Percentiles rank a stretch among this genome's conserved stretches.
These are phyloP conservation scores for Synanthedon vespiformis DNA, from an alignment of 2,888 invertebrate genomes.

Conservation along the genomic window DNA sequence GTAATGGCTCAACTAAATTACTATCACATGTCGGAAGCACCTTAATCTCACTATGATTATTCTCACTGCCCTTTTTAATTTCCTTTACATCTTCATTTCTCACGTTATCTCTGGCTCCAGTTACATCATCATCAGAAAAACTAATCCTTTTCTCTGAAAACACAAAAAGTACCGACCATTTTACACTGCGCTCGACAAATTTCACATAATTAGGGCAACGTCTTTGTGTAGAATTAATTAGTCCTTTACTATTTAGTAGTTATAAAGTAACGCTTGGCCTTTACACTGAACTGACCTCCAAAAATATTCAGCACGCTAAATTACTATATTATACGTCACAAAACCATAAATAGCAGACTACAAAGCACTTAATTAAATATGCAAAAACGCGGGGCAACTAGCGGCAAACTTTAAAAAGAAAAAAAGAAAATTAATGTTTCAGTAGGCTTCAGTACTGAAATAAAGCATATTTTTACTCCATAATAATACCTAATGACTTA, in stretches of 20 bases:
- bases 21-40: slow-evolving; percentile 55
- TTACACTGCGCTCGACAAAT: too few relatives aligned
- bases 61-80: slow-evolving; percentile 14
- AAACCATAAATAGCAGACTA: too few relatives aligned
- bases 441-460: too few relatives aligned
- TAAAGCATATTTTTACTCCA: too few relatives aligned
- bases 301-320: slow-evolving; percentile 2
- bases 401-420: too few relatives aligned
- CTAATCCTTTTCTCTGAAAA: slow-evolving; percentile 32
- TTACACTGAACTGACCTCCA: slow-evolving; percentile 3
- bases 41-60: slow-evolving; percentile 25
- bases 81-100: slow-evolving; percentile 9
- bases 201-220: neutral
- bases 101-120: slow-evolving; percentile 8
- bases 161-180: too few relatives aligned
- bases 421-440: too few relatives aligned
- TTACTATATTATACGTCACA: neutral
- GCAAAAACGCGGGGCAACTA: too few relatives aligned
- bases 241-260: slow-evolving; percentile 1
- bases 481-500: too few relatives aligned
- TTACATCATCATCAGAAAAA: slow-evolving; percentile 24
- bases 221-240: neutral
- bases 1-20: slow-evolving; percentile 34
- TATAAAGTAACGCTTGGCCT: neutral
- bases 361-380: too few relatives aligned